These are phyloP conservation scores for Scaptomyza parva DNA, from an alignment of 2,888 invertebrate genomes.

Conservation along the genomic window DNA sequence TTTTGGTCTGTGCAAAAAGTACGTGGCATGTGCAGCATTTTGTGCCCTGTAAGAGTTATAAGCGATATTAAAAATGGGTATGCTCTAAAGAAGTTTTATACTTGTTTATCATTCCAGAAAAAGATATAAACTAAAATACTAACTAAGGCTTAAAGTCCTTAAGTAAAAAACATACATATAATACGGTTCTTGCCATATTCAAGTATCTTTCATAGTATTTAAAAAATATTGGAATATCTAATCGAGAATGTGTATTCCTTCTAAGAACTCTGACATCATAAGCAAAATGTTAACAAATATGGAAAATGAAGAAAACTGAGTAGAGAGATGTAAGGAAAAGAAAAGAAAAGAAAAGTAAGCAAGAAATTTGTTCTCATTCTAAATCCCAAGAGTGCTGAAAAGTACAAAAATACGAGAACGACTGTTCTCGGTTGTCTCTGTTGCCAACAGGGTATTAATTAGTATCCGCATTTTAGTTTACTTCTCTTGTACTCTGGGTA, in stretches of 20 bases:
- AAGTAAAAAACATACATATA: too few relatives aligned
- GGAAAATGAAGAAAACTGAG: too few relatives aligned
- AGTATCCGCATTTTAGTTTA: slow-evolving; percentile 27
- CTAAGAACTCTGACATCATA: too few relatives aligned
- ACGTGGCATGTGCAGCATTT: slow-evolving; percentile 52
- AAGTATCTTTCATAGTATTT: too few relatives aligned
- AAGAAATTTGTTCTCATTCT: neutral
- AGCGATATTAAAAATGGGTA: slow-evolving; percentile 17
- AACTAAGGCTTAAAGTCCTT: too few relatives aligned
- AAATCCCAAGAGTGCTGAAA: neutral
- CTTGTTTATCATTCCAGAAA: neutral
- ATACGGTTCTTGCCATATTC: too few relatives aligned
- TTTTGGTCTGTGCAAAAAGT: slow-evolving; percentile 20
- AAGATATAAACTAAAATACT: neutral
- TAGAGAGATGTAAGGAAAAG: too few relatives aligned
- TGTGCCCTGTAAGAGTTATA: slow-evolving; percentile 26
- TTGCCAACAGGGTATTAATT: slow-evolving; percentile 46
- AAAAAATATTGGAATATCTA: too few relatives aligned
- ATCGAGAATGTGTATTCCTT: too few relatives aligned
- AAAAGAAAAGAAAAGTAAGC: too few relatives aligned
- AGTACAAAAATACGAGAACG: neutral
- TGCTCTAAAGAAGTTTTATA: neutral
- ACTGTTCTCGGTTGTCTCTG: neutral
- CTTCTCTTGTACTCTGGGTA: slow-evolving; percentile 20
- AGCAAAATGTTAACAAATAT: too few relatives aligned